Conservation (phyloP, 35 echinoderm and acorn worm species). For the Apostichopus parvimensis region DNA sequence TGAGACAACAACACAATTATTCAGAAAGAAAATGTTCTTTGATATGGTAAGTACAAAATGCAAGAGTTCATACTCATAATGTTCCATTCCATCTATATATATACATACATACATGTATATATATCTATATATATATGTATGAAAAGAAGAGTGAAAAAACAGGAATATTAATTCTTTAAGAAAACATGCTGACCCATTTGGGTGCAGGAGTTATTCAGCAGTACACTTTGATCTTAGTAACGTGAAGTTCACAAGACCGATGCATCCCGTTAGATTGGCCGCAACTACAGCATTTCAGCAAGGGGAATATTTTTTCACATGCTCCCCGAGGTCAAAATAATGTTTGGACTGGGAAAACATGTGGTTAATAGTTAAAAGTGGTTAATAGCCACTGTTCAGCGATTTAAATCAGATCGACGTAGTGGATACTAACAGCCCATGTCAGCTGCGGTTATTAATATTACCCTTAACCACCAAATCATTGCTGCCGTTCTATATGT, state of each 20-base stretch:
- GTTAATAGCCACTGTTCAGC: too few species aligned
- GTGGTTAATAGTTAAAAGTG: too few species aligned
- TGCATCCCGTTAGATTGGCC: not conserved
- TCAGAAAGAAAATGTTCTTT: not conserved
- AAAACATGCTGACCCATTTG: constrained; percentile 11
- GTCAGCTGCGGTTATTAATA: too few species aligned
- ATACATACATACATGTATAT: not conserved
- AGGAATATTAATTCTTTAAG: not conserved
- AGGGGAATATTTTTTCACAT: too few species aligned
- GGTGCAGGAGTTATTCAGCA: not conserved
- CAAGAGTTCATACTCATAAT: not conserved
- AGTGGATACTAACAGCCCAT: too few species aligned
- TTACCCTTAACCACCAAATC: too few species aligned
- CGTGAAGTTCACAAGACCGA: not conserved
- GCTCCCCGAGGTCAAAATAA: too few species aligned
- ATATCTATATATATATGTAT: too few species aligned
- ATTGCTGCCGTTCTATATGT: too few species aligned
- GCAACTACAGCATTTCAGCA: not conserved
- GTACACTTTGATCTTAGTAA: not conserved
- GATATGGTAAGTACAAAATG: constrained; percentile 43
- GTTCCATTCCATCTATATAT: not conserved
- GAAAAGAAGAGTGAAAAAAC: not conserved
- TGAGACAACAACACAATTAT: constrained; percentile 14
- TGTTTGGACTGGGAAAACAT: too few species aligned
- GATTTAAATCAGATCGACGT: too few species aligned